Evolutionary conservation across 2,888 invertebrate species (phyloP).

Genomic region (Drosophila mayaguana): DNA sequence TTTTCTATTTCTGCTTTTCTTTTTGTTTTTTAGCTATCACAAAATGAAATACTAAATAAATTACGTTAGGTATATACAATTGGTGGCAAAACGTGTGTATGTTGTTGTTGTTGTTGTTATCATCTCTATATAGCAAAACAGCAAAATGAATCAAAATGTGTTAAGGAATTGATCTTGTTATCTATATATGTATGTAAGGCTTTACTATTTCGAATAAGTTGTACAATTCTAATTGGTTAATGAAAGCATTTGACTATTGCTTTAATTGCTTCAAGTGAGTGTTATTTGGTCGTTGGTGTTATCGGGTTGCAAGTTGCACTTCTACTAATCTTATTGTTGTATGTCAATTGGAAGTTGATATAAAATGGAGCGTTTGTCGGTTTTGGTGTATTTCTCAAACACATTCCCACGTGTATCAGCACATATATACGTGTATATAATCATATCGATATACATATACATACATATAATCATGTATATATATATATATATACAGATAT

Average conservation of each 20-base stretch:
- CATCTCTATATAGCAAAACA: background rate
- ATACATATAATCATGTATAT: conserved; percentile 5
- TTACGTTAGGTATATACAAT: conserved; percentile 54
- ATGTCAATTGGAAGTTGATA: conserved; percentile 58
- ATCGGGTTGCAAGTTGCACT: conserved; percentile 24
- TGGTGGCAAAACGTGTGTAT: conserved; percentile 23
- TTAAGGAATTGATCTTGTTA: conserved; percentile 1
- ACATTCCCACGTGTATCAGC: background rate
- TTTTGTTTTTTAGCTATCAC: conserved; percentile 49
- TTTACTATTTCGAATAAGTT: conserved; percentile 23
- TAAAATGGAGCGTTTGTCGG: conserved; percentile 41
- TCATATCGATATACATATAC: background rate
- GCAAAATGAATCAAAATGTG: background rate
- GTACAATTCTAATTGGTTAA: conserved; percentile 36
- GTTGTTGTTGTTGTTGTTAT: background rate
- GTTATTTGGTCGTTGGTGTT: conserved; percentile 33
- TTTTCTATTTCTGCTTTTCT: conserved; percentile 5
- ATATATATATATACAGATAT: too few species aligned
- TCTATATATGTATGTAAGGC: conserved; percentile 11
- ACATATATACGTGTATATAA: background rate
- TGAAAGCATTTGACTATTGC: conserved; percentile 50
- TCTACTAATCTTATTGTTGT: conserved; percentile 50
- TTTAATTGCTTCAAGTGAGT: conserved; percentile 42
- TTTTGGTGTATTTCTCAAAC: conserved; percentile 31
- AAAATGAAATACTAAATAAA: conserved; percentile 59